phyloP scores from a whole-genome alignment of 2,888 invertebrate species.

The Lampropteryx suffumata region DNA sequence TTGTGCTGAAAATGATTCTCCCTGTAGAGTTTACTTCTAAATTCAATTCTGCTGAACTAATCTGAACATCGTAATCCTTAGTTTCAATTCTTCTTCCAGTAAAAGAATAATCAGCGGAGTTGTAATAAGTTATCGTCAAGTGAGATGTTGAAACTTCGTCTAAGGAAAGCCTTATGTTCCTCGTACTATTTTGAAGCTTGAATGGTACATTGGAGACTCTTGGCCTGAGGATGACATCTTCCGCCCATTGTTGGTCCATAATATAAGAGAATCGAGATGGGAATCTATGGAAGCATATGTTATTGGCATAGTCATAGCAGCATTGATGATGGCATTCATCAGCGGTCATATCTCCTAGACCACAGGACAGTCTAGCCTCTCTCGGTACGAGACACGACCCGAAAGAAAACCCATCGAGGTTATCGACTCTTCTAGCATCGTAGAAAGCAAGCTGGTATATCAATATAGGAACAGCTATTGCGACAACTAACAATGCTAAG shows the following conservation, averaged over 20 bases:
- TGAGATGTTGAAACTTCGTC: constrained; percentile 66
- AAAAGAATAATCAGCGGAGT: constrained; percentile 41
- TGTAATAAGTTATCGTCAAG: constrained; percentile 60
- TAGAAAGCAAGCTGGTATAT: constrained; percentile 60
- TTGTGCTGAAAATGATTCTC: constrained; percentile 76
- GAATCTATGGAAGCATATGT: constrained; percentile 77
- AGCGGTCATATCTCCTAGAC: constrained; percentile 51
- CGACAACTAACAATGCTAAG: constrained; percentile 42
- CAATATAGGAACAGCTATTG: constrained; percentile 56
- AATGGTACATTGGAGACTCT: constrained; percentile 61
- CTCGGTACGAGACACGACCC: constrained; percentile 67
- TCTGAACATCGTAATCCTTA: constrained; percentile 53
- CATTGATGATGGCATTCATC: constrained; percentile 71
- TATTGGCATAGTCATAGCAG: constrained; percentile 70
- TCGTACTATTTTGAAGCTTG: constrained; percentile 47
- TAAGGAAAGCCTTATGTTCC: constrained; percentile 54
- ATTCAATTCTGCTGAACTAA: constrained; percentile 58
- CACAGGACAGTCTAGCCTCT: constrained; percentile 60
- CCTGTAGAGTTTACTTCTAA: constrained; percentile 50
- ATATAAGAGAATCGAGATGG: constrained; percentile 80
- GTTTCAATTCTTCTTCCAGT: constrained; percentile 49
- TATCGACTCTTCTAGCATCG: constrained; percentile 47
- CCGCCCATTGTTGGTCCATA: constrained; percentile 57
- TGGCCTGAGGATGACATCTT: constrained; percentile 54
- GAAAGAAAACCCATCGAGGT: constrained; percentile 63